Evolutionary conservation across 2,888 invertebrate genomes (phyloP).

Genomic region (Carterocephalus palaemon): DNA sequence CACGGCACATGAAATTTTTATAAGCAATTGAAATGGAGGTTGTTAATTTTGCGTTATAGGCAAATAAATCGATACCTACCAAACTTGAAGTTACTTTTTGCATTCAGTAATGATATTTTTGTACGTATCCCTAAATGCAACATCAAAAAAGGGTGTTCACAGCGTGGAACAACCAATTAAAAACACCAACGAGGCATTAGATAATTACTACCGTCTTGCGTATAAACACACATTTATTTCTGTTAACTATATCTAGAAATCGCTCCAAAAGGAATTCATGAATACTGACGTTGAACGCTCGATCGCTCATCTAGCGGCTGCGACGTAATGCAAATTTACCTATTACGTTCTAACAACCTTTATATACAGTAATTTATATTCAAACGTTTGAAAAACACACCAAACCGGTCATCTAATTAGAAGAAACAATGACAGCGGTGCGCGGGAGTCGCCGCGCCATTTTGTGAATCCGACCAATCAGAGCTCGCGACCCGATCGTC

Average conservation of each 20-base stretch:
- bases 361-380: constrained; percentile 28
- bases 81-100: no score
- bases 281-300: constrained; percentile 11
- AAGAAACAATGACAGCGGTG: constrained; percentile 61
- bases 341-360: constrained; percentile 21
- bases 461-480: constrained; percentile 63
- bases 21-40: no score
- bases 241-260: constrained; percentile 4
- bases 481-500: constrained; percentile 42
- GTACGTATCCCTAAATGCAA: constrained; percentile 14
- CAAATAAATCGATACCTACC: no score
- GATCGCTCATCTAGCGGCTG: constrained; percentile 11
- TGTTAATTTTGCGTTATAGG: no score
- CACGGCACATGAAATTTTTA: no score
- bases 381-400: constrained; percentile 42
- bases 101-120: neutral
- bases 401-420: constrained; percentile 72
- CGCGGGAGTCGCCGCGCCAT: constrained; percentile 64
- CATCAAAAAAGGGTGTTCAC: constrained; percentile 18
- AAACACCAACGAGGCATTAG: constrained; percentile 17
- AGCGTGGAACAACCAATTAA: constrained; percentile 19
- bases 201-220: constrained; percentile 18
- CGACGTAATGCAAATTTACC: constrained; percentile 17
- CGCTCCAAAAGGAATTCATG: constrained; percentile 16
- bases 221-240: constrained; percentile 17